Evolutionary conservation across 2,113 vertebrate genomes (phyloP), one percentile per base, ranked within the genome.

Genomic region (Coryphaenoides rupestris): DNA sequence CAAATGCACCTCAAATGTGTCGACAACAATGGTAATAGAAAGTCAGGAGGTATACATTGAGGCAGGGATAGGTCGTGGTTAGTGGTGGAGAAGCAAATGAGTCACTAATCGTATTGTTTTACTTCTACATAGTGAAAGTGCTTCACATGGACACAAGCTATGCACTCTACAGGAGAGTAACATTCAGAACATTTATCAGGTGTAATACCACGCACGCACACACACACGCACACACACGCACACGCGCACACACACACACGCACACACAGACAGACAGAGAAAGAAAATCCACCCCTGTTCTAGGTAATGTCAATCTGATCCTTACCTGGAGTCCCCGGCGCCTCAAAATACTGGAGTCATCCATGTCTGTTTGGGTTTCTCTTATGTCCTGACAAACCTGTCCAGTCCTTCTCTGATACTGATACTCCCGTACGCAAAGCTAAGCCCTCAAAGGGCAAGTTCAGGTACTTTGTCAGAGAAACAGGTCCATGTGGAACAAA

Each of bases 291-390:
- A 16, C 24, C 13, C 7, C 57, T 13, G 17, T 14, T 3, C 2
- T 58, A 45, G 53, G 0, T 40, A 33, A 33, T 3, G 47, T 59
- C 3, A 17, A 47, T 24, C 52, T 16, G 4, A 12, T 16, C 58
- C 84, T 84, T 87, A 91, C 90, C 90, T 91, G 89, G 4, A 91
- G 86, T 55, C 90, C 90, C 53, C 90, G 78, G 55, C 90, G 82
- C 74, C 90, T 81, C 65, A 91, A 33, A 59, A 91, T 91, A 71
- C 90, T 91, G 0, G 90, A 91, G 86, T 91, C 90, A 13, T 91
- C 90, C 90, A 91, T 91, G 78, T 50, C 75, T 2, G 22, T 17
- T 19, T 5, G 5, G 50, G 10, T 13, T 55, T 6, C 9, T 4
- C 3, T 59, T 24, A 59, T 69, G 63, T 49, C 21, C 40, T 55